Base-by-base conservation (phyloP, 2,113 vertebrate species). In the Entomyzon cyanotis region DNA sequence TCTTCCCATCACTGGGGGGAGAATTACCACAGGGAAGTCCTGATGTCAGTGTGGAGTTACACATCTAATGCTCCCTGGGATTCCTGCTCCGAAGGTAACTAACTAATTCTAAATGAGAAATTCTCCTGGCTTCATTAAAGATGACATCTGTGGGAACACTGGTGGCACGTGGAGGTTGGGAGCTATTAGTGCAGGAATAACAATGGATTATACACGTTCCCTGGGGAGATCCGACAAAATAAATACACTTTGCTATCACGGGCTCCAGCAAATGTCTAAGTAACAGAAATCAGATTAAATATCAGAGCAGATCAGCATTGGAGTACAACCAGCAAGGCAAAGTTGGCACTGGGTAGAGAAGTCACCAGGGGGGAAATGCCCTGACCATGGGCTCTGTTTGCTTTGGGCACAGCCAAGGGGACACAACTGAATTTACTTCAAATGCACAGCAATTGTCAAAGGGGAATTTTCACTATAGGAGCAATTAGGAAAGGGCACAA, bases 81-180 rank as follows among this genome's bases (percentile, higher is more conserved):
- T 64, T 86, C 67, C 89, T 92, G 87, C 63, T 94, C 76, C 91
- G 90, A 88, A 86, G 77, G 80, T 67, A 79, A 33, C 47, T 95
- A 97, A 96, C 96, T 97, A 94, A 95, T 96, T 96, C 63, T 76
- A 81, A 93, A 95, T 70, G 76, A 91, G 82, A 37, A 95, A 73
- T 56, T 91, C 71, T 53, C 65, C 79, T 82, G 89, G 69, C 74
- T 75, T 93, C 94, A 67, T 94, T 94, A 90, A 55, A 53, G 82
- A 90, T 59, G 91, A 37, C 94, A 90, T 93, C 94, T 91, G 76
- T 13, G 3, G 89, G 88, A 96, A 20, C 85, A 55, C 84, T 0
- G 0, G 75, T 74, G 15, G 2, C 85, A 87, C 86, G 42, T 19
- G 21, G 89, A 94, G 94, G 71, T n/a, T 92, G 87, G 81, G 71